Base-by-base conservation (phyloP, 2,888 invertebrate species). In the Heliothis peltigera region DNA sequence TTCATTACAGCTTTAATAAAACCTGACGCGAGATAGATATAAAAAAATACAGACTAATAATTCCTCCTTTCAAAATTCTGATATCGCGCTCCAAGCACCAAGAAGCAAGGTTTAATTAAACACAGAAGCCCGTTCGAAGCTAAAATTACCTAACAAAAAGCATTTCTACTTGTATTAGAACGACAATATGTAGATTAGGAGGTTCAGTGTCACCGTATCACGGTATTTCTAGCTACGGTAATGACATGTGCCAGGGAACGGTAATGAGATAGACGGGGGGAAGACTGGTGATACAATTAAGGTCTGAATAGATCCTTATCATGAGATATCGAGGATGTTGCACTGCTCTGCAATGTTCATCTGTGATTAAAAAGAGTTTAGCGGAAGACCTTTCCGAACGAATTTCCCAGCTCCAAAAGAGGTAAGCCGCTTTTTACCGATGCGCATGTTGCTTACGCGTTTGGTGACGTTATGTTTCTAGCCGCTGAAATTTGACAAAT, bases 161-260 rank as follows among this genome's bases (percentile, higher is more conserved):
- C 71, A 47, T 68, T 62, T 62, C 39, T 17, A 19, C 61, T 68
- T 65, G 64, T 72, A 64, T 77, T 67, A 63, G 67, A 75, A 64
- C 59, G 64, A 73, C 64, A 64, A 64, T 77, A 78, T 78, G 77
- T 73, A 78, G 60, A 78, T 78, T 73, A 67, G 60, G 58, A 74
- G 64, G 51, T 39, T 48, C 19, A 47, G 46, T 61, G 61, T 39
- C 44, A 47, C 54, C 47, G 59, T 55, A 65, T 57, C 39, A 7
- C 22, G 18, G 59, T 62, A 66, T 39, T 53, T 62, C 46, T 59
- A 68, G 52, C 19, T 21, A 57, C 44, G 59, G 55, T 64, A 65
- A 68, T 71, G 64, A 61, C 64, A 62, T 54, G 57, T 65, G 49
- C 48, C 60, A 43, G 21, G 32, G 44, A 22, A 61, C 57, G 64